These are phyloP conservation scores for Lordiphosa andalusiaca DNA, from an alignment of 2,888 invertebrate species.

Conservation along the genomic window DNA sequence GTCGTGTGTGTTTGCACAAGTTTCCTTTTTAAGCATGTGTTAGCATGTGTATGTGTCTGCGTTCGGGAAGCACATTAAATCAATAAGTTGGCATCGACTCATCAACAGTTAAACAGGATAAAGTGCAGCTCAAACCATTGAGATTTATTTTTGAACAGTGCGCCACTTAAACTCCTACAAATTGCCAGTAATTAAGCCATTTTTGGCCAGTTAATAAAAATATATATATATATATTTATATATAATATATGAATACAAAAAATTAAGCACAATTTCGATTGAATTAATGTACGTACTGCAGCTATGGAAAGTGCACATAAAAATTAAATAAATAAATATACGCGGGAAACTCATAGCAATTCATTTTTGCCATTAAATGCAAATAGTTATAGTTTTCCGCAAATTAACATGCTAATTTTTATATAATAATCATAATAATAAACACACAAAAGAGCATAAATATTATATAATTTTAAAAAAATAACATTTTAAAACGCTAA, in stretches of 20 bases:
- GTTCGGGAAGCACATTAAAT: constrained; percentile 58
- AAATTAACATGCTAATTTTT: constrained; percentile 47
- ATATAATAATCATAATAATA: constrained; percentile 66
- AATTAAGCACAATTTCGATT: constrained; percentile 40
- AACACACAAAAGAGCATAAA: constrained; percentile 12
- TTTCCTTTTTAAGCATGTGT: constrained; percentile 60
- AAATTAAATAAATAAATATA: not conserved
- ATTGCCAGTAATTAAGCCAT: constrained; percentile 62
- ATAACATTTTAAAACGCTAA: constrained; percentile 9
- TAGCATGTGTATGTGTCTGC: constrained; percentile 26
- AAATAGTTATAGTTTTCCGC: constrained; percentile 21
- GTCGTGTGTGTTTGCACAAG: constrained; percentile 47
- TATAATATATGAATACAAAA: not conserved
- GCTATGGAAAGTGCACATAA: constrained; percentile 2
- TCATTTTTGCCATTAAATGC: constrained; percentile 16
- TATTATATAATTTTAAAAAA: constrained; percentile 1
- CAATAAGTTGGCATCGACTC: constrained; percentile 55
- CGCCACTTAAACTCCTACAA: constrained; percentile 39
- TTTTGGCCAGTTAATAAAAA: constrained; percentile 58
- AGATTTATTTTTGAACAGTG: constrained; percentile 14
- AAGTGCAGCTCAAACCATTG: constrained; percentile 10
- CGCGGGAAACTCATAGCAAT: constrained; percentile 22
- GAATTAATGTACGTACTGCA: constrained; percentile 31
- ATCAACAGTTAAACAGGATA: constrained; percentile 42
- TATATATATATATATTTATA: no score